A percentile compares a stretch with the other conserved stretches of the same genome.
Evolutionary conservation across 2,113 vertebrate genomes (phyloP).

Genomic region (Pygoscelis adeliae): DNA sequence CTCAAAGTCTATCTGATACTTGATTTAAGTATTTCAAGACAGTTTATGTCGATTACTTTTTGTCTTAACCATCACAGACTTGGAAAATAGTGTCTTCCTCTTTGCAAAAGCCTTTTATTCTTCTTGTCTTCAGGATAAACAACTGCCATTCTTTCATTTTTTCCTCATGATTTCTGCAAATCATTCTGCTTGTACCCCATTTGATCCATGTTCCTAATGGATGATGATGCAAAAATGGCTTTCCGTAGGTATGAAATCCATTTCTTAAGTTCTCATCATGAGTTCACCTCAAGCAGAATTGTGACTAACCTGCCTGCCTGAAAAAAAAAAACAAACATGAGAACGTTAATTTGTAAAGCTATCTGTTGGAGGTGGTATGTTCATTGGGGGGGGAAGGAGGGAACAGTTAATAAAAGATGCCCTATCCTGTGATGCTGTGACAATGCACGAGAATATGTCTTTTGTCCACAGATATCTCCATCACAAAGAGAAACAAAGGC

Average conservation of each 20-base stretch:
- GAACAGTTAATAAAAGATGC: neutral
- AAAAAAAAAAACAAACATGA: neutral
- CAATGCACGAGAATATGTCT: neutral
- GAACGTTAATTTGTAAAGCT: neutral
- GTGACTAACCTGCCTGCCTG: neutral
- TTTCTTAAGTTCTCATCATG: neutral
- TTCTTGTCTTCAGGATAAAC: neutral
- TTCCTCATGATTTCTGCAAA: neutral
- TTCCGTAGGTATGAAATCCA: neutral
- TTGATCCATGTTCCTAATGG: neutral
- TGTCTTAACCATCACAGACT: neutral
- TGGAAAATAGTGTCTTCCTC: neutral
- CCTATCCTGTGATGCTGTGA: neutral
- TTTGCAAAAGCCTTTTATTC: neutral
- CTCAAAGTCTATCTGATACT: neutral
- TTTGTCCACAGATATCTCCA: neutral
- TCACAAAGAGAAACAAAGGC: neutral
- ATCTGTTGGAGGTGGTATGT: neutral
- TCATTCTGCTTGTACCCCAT: neutral
- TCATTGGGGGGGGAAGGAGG: accelerated
- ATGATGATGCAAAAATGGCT: neutral
- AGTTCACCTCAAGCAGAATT: neutral
- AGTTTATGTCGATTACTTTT: neutral
- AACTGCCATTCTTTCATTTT: neutral
- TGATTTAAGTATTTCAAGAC: neutral